Conservation (phyloP, 2,888 invertebrate species). For the Arctia plantaginis region DNA sequence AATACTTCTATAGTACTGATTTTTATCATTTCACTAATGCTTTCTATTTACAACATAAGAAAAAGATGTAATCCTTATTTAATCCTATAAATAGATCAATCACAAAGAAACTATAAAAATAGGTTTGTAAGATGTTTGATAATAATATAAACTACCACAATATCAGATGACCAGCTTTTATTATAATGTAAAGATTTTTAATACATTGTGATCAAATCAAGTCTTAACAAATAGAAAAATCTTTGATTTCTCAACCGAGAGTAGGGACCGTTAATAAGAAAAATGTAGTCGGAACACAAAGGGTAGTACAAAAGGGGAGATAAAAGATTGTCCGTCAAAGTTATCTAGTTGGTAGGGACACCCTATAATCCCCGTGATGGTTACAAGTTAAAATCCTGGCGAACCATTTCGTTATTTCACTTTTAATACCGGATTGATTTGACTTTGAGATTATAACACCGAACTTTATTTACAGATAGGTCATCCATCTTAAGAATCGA, state of each 20-base stretch:
- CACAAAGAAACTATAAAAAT: constrained; percentile 5
- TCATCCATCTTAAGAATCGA: no score
- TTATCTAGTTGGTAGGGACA: constrained; percentile 45
- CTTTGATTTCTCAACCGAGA: constrained; percentile 28
- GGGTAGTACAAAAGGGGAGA: constrained; percentile 45
- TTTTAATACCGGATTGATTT: background rate
- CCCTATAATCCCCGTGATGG: constrained; percentile 34
- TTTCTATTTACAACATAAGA: no score
- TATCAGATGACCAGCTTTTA: constrained; percentile 1
- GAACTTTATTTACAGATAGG: no score
- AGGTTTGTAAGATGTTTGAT: background rate
- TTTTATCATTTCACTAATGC: no score
- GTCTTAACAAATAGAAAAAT: constrained; percentile 16
- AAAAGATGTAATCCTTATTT: background rate
- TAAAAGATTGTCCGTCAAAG: constrained; percentile 55
- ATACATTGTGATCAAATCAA: constrained; percentile 19
- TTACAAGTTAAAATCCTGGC: constrained; percentile 14
- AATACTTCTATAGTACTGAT: no score
- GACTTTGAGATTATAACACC: no score
- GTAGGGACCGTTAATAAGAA: constrained; percentile 50
- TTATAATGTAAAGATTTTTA: constrained; percentile 9
- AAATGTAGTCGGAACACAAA: constrained; percentile 47
- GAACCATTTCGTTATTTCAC: background rate
- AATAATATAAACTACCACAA: background rate
- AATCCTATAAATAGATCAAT: background rate